phyloP scores from a whole-genome alignment of 2,797 vertebrate species.

The Gobionotothen gibberifrons region DNA sequence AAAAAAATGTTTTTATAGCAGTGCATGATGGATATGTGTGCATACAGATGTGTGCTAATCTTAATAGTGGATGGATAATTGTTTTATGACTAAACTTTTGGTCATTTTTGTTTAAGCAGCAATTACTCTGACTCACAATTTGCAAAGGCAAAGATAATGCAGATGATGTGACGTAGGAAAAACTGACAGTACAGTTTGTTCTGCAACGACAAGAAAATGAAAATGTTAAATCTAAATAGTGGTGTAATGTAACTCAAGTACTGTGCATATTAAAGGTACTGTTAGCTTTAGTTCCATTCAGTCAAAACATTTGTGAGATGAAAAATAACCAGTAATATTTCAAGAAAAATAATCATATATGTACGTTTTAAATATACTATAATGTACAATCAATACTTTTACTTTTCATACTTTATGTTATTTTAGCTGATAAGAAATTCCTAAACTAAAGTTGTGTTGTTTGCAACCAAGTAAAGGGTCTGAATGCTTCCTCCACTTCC shows the following conservation, averaged over 20 bases:
- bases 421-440: not conserved
- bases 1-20: not conserved
- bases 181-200: no score
- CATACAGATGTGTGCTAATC: not conserved
- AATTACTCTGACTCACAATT: no score
- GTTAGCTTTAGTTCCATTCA: not conserved
- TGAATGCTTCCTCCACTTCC: not conserved
- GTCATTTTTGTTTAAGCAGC: not conserved
- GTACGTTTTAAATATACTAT: no score
- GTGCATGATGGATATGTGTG: not conserved
- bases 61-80: not conserved
- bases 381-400: not conserved
- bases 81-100: not conserved
- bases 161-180: not conserved
- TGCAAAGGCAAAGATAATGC: not conserved
- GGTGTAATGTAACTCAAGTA: no score
- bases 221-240: no score
- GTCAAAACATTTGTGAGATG: not conserved
- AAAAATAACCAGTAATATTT: not conserved
- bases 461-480: not conserved
- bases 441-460: not conserved
- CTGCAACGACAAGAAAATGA: no score
- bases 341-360: no score
- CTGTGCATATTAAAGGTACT: no score
- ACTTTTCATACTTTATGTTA: not conserved